These are phyloP conservation scores for Caenorhabditis briggsae DNA, from an alignment of 1,140 invertebrate species.

Conservation along the genomic window DNA sequence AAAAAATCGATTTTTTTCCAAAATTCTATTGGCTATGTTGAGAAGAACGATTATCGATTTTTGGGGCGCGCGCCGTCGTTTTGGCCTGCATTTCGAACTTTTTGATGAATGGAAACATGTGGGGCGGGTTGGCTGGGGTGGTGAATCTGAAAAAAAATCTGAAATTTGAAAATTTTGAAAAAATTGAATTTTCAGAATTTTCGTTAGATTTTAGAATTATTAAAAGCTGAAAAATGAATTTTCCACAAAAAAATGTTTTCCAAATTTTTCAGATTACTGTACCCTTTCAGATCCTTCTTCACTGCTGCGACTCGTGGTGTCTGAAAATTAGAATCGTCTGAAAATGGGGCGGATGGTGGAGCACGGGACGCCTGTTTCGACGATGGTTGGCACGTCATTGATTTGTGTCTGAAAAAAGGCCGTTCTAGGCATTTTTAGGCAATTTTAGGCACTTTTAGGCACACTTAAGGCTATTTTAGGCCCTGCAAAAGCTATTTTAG, in stretches of 20 bases:
- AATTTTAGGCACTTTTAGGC: too few species aligned
- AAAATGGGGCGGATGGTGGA: background rate
- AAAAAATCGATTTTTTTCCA: too few species aligned
- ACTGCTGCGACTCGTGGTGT: background rate
- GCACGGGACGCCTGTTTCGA: background rate
- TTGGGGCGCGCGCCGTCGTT: too few species aligned
- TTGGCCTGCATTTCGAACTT: background rate
- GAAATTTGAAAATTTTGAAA: background rate
- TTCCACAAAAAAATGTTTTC: too few species aligned
- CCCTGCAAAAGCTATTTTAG: too few species aligned
- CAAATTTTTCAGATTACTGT: too few species aligned
- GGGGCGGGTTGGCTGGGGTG: conserved; percentile 26
- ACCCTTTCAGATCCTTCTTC: too few species aligned
- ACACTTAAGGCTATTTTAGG: too few species aligned
- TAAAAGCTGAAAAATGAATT: background rate
- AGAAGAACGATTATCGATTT: too few species aligned
- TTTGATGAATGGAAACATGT: conserved; percentile 23
- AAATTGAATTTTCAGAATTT: background rate
- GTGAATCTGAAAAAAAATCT: conserved; percentile 10
- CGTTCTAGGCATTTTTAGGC: too few species aligned
- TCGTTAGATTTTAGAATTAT: background rate
- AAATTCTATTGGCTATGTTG: too few species aligned
- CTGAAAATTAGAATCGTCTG: background rate
- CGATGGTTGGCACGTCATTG: background rate
- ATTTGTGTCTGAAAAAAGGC: background rate